A percentile compares a stretch with the other conserved stretches of the same genome.
Evolutionary conservation across 1,140 invertebrate genomes (phyloP).

Genomic region (Elysia chlorotica): DNA sequence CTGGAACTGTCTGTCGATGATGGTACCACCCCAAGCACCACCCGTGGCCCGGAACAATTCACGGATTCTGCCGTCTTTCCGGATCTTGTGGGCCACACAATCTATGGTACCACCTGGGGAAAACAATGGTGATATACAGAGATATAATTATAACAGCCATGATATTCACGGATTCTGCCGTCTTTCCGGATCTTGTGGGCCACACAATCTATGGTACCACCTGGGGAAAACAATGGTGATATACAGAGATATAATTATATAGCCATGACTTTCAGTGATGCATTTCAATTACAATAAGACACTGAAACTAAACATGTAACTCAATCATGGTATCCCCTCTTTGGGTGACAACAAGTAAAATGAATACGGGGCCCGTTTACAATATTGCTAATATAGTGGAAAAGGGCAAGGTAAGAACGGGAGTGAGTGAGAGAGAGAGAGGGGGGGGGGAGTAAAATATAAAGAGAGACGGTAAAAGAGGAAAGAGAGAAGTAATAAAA

Average conservation of each 20-base stretch:
- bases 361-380: too few species aligned
- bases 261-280: background rate
- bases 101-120: conserved; percentile 55
- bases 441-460: too few species aligned
- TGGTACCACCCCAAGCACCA: conserved; percentile 56
- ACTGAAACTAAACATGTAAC: too few species aligned
- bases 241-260: background rate
- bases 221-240: conserved; percentile 24
- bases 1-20: conserved; percentile 53
- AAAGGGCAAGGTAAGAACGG: too few species aligned
- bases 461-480: too few species aligned
- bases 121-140: background rate
- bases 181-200: conserved; percentile 56
- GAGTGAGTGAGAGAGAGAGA: too few species aligned
- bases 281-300: too few species aligned
- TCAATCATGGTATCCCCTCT: too few species aligned
- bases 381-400: too few species aligned
- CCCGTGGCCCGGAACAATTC: conserved; percentile 55
- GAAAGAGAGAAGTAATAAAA: too few species aligned
- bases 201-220: conserved; percentile 56
- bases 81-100: conserved; percentile 53
- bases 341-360: too few species aligned
- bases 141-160: background rate
- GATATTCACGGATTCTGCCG: conserved; percentile 40
- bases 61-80: conserved; percentile 49